Evolutionary conservation across 2,888 invertebrate species (phyloP).

Genomic region (Ochropleura plecta): DNA sequence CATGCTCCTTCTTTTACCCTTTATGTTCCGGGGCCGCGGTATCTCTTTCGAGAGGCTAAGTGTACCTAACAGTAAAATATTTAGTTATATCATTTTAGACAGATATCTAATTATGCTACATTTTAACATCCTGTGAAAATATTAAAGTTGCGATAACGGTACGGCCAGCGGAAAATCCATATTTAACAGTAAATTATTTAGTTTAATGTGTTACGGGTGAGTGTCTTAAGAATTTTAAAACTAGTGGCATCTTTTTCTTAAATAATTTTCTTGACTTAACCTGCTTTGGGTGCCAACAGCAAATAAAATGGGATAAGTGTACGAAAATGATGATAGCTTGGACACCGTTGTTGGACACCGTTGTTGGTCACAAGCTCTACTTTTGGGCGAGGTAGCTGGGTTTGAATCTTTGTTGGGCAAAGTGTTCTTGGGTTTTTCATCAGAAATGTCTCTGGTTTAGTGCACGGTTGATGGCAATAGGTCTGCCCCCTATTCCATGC

Average conservation of each 20-base stretch:
- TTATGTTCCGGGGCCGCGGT: no score
- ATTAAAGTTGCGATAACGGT: not conserved
- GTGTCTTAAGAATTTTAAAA: not conserved
- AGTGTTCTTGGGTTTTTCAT: not conserved
- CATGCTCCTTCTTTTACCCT: no score
- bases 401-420: not conserved
- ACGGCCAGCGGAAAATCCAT: slow-evolving; percentile 7
- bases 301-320: no score
- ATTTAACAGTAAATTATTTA: not conserved
- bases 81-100: no score
- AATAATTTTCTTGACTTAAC: not conserved
- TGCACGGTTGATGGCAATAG: not conserved
- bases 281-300: no score
- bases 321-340: no score
- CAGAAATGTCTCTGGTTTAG: not conserved
- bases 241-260: not conserved
- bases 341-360: not conserved
- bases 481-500: not conserved
- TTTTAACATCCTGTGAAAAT: slow-evolving; percentile 16
- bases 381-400: not conserved
- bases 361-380: not conserved
- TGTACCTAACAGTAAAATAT: not conserved
- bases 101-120: not conserved
- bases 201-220: not conserved
- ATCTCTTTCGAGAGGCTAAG: no score